Conservation (phyloP, 1,140 invertebrate genomes). For the Ylistrum balloti region DNA sequence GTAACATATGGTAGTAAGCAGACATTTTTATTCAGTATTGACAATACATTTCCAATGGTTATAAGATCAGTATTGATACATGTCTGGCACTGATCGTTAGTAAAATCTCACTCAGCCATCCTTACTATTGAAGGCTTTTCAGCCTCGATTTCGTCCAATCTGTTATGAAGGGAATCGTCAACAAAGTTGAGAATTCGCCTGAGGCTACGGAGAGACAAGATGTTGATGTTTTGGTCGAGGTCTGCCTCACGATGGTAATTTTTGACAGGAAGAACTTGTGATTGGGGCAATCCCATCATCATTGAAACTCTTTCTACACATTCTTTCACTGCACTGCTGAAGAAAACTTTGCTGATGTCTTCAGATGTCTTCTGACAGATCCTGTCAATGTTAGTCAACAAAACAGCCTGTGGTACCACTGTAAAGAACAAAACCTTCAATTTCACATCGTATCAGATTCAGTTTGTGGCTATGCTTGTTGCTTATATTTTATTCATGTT, state of each 20-base stretch:
- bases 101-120: too few relatives aligned
- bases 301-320: slow-evolving; percentile 58
- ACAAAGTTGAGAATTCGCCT: slow-evolving; percentile 63
- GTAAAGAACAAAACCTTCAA: slow-evolving; percentile 22
- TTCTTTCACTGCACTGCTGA: slow-evolving; percentile 51
- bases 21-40: too few relatives aligned
- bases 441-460: too few relatives aligned
- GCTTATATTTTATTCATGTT: too few relatives aligned
- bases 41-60: too few relatives aligned
- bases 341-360: slow-evolving; percentile 55
- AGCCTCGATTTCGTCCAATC: not conserved
- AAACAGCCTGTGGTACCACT: slow-evolving; percentile 55
- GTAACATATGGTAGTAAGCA: too few relatives aligned
- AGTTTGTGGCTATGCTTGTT: too few relatives aligned
- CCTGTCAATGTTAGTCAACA: slow-evolving; percentile 62
- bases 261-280: slow-evolving; percentile 64
- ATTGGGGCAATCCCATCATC: slow-evolving; percentile 60
- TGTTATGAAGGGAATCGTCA: slow-evolving; percentile 61
- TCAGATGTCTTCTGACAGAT: slow-evolving; percentile 47
- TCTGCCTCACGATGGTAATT: slow-evolving; percentile 63
- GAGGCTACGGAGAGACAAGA: slow-evolving; percentile 52
- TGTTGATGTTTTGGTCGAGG: slow-evolving; percentile 59
- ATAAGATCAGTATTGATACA: too few relatives aligned
- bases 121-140: not conserved
- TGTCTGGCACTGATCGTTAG: too few relatives aligned